A percentile compares a stretch with the other conserved stretches of the same genome.
phyloP scores from a whole-genome alignment of 1,140 invertebrate species.

The Leptopilina boulardi region DNA sequence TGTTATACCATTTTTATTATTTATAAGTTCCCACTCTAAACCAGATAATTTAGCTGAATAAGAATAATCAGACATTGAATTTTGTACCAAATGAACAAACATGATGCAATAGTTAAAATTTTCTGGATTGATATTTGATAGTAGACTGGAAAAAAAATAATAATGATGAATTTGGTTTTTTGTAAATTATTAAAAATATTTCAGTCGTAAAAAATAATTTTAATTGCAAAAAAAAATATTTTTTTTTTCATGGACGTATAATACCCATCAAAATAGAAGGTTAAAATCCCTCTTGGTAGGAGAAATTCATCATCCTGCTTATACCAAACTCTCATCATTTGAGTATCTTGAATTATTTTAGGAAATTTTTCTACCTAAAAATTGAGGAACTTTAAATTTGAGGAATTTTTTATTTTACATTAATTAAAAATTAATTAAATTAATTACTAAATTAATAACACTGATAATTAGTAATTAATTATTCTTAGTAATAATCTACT shows the following conservation, averaged over 20 bases:
- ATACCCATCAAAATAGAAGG: constrained; percentile 89
- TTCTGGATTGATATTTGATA: constrained; percentile 81
- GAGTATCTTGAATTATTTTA: constrained; percentile 86
- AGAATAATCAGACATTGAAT: constrained; percentile 93
- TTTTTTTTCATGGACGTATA: constrained; percentile 43
- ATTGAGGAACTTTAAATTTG: neutral
- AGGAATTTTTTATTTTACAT: neutral
- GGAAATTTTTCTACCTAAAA: constrained; percentile 79
- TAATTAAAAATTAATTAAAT: neutral
- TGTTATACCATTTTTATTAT: constrained; percentile 88
- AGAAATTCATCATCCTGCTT: constrained; percentile 96
- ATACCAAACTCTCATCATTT: constrained; percentile 91
- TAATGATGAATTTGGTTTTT: no score
- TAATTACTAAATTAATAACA: neutral
- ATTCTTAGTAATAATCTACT: neutral
- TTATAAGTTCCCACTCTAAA: constrained; percentile 85
- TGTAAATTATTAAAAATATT: neutral
- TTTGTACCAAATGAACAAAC: constrained; percentile 89
- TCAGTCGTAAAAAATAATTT: neutral
- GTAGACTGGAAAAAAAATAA: no score
- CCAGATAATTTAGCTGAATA: constrained; percentile 95
- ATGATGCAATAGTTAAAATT: constrained; percentile 89
- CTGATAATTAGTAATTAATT: no score
- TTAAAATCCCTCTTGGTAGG: constrained; percentile 91
- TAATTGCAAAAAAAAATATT: neutral